Conservation (phyloP, 2,888 invertebrate species). For the Pantelozetes paolii region DNA sequence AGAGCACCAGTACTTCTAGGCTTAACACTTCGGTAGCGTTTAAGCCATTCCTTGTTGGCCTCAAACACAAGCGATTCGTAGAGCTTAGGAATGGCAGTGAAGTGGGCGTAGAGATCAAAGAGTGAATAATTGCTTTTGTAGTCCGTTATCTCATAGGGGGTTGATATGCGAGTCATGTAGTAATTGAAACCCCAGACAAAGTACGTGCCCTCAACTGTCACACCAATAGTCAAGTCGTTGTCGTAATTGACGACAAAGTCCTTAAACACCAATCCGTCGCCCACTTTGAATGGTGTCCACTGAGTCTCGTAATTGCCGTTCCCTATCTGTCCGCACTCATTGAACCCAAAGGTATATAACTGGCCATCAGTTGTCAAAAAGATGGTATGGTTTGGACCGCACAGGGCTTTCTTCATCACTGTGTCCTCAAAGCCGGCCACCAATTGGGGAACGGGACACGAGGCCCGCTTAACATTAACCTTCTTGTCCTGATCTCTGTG, state of each 20-base stretch:
- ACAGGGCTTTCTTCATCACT: neutral
- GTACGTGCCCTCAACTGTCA: neutral
- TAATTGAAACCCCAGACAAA: constrained; percentile 6
- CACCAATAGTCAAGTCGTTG: neutral
- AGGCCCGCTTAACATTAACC: too few species aligned
- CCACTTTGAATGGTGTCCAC: neutral
- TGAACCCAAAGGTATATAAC: neutral
- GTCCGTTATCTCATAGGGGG: neutral
- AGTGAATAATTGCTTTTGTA: neutral
- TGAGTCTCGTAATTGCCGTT: neutral
- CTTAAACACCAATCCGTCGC: neutral
- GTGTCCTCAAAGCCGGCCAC: neutral
- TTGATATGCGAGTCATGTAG: neutral
- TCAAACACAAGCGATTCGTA: neutral
- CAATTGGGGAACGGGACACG: neutral
- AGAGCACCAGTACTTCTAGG: too few species aligned
- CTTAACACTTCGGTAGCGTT: too few species aligned
- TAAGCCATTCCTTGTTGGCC: neutral
- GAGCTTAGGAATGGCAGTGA: neutral
- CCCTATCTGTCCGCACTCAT: neutral
- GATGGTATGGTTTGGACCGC: constrained; percentile 1
- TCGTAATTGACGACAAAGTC: neutral
- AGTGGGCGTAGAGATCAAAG: neutral
- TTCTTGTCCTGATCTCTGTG: neutral
- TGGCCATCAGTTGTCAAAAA: neutral